Evolutionary conservation across 2,888 invertebrate genomes (phyloP).

Genomic region (Drosophila neutralis): DNA sequence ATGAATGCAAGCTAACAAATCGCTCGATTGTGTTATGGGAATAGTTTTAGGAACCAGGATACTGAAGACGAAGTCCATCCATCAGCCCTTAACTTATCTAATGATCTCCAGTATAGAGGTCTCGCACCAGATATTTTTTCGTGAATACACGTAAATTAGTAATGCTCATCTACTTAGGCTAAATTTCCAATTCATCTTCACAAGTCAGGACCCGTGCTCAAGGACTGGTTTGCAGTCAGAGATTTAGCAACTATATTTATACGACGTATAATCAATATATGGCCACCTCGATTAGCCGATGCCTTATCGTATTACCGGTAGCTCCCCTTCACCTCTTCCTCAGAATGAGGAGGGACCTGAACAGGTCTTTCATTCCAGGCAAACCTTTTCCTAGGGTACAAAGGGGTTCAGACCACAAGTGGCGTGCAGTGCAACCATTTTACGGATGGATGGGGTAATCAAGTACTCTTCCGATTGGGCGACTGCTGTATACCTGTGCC

Average conservation of each 20-base stretch:
- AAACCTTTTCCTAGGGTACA: rapidly evolving
- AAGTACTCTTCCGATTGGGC: too few relatives aligned
- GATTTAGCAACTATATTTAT: background rate
- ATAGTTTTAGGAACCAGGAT: background rate
- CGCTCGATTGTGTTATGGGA: background rate
- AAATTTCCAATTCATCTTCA: background rate
- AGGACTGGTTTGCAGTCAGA: background rate
- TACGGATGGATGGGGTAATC: background rate
- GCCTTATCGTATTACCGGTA: background rate
- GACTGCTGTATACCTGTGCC: too few relatives aligned
- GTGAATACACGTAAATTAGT: too few relatives aligned
- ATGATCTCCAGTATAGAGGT: too few relatives aligned
- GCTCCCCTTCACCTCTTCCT: background rate
- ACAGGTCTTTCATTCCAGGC: rapidly evolving
- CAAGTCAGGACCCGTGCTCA: background rate
- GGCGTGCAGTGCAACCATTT: too few relatives aligned
- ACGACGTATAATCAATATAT: background rate
- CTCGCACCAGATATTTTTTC: too few relatives aligned
- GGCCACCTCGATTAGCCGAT: background rate
- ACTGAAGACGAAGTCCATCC: background rate
- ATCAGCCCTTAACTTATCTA: background rate
- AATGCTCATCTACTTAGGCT: too few relatives aligned
- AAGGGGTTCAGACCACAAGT: background rate
- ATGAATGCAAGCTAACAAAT: background rate
- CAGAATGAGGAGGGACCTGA: background rate